Conservation (phyloP, 2,797 vertebrate genomes). For the Avahi laniger region DNA sequence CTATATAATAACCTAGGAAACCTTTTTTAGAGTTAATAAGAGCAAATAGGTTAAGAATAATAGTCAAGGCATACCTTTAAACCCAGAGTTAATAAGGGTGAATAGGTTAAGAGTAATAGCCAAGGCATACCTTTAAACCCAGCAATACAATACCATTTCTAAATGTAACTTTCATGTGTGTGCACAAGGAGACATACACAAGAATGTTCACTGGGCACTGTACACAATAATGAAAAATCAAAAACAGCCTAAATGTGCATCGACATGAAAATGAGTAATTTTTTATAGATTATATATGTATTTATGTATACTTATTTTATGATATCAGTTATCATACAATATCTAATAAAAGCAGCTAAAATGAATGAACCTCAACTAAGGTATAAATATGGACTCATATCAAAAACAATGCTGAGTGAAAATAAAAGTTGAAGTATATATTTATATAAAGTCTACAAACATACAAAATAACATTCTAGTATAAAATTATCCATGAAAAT, state of each 20-base stretch:
- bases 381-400: not conserved
- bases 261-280: not conserved
- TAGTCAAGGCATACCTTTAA: not conserved
- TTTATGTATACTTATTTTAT: not conserved
- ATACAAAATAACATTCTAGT: not conserved
- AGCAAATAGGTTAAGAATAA: not conserved
- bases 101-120: not conserved
- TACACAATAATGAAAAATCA: not conserved
- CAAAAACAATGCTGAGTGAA: not conserved
- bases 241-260: not conserved
- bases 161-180: not conserved
- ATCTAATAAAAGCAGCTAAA: slow-evolving; percentile 36
- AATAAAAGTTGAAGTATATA: not conserved
- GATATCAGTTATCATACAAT: not conserved
- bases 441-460: not conserved
- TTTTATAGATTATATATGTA: not conserved
- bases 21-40: not conserved
- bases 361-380: slow-evolving; percentile 1
- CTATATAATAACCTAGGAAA: not conserved
- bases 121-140: not conserved
- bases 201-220: not conserved
- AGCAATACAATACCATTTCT: not conserved
- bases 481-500: not conserved
- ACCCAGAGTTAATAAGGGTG: not conserved
- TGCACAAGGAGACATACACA: not conserved